These are phyloP conservation scores for Turnix velox DNA, from an alignment of 2,113 vertebrate species.

Conservation along the genomic window DNA sequence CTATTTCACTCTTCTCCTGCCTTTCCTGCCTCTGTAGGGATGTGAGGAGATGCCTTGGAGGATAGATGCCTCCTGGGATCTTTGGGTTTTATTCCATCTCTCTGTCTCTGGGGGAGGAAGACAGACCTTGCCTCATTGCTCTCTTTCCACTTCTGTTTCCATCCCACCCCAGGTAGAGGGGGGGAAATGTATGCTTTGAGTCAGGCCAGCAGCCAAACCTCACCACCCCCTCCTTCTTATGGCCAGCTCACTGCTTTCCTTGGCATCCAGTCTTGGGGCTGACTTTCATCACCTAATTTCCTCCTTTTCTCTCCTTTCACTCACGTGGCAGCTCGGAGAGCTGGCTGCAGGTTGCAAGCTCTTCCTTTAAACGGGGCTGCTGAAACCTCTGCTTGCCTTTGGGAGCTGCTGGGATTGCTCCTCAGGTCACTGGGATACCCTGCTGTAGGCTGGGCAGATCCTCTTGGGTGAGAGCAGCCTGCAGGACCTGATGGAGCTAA, in stretches of 20 bases:
- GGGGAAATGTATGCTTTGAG: background rate
- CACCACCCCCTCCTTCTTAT: slow-evolving; percentile 4
- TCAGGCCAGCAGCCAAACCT: slow-evolving; percentile 32
- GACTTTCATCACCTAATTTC: slow-evolving; percentile 65
- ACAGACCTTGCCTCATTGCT: background rate
- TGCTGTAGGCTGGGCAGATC: background rate
- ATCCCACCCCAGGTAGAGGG: background rate
- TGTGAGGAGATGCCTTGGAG: background rate
- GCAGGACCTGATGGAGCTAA: background rate
- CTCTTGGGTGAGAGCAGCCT: background rate
- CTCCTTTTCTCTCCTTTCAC: slow-evolving; percentile 59
- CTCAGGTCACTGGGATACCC: background rate
- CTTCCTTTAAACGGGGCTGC: slow-evolving; percentile 27
- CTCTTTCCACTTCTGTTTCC: slow-evolving; percentile 6
- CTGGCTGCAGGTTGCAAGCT: slow-evolving; percentile 51
- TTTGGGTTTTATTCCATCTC: background rate
- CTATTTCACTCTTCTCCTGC: background rate
- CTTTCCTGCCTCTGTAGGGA: background rate
- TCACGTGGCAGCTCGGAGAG: slow-evolving; percentile 46
- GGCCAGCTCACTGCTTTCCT: slow-evolving; percentile 60
- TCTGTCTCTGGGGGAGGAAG: background rate
- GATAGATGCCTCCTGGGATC: background rate
- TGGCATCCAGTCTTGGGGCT: slow-evolving; percentile 54
- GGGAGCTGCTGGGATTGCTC: background rate
- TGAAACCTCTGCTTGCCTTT: slow-evolving; percentile 16